Evolutionary conservation across 2,888 invertebrate genomes (phyloP).

Genomic region (Reticulitermes lucifugus): DNA sequence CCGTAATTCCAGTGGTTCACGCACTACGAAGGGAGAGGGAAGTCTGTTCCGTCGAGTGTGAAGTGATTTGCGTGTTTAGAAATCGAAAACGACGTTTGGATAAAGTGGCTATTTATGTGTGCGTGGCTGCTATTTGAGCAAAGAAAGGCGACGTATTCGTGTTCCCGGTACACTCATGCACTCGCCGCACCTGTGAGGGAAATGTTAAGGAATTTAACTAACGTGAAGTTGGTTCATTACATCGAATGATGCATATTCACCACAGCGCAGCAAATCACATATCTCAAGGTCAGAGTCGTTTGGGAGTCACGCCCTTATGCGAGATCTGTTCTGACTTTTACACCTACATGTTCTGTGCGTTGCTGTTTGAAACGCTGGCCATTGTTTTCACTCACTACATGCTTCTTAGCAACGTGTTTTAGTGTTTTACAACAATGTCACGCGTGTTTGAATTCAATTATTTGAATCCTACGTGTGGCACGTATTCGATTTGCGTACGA

Average conservation of each 20-base stretch:
- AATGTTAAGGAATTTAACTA: not conserved
- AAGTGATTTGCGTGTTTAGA: not conserved
- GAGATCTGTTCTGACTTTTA: not conserved
- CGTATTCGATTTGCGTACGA: not conserved
- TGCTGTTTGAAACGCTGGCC: not conserved
- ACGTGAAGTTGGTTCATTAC: not conserved
- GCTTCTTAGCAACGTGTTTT: not conserved
- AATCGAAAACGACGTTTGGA: not conserved
- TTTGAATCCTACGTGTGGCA: not conserved
- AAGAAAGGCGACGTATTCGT: not conserved
- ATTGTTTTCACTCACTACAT: not conserved
- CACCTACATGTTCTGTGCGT: not conserved
- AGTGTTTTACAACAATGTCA: not conserved
- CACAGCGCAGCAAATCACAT: not conserved
- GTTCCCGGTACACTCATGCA: not conserved
- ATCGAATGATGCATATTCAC: not conserved
- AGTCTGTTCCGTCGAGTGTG: not conserved
- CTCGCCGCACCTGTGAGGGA: not conserved
- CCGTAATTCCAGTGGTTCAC: not conserved
- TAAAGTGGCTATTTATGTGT: not conserved
- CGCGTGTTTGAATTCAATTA: constrained; percentile 16
- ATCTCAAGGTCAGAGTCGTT: not conserved
- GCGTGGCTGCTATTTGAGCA: not conserved
- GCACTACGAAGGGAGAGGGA: not conserved
- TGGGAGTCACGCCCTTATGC: not conserved